Conservation (phyloP, 2,888 invertebrate genomes). For the Synergus laeviventris region DNA sequence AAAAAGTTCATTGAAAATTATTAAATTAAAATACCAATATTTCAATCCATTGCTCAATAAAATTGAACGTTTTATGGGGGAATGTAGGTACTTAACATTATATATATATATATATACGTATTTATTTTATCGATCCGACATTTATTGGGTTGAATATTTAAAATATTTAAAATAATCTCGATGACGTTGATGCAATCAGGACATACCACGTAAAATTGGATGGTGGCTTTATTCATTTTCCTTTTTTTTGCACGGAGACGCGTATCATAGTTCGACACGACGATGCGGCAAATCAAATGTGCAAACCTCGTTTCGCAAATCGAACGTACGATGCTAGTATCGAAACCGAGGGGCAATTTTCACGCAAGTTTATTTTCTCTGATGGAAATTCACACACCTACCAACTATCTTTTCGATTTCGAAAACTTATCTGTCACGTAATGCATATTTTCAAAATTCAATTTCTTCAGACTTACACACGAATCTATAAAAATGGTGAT, state of each 20-base stretch:
- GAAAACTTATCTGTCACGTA: constrained; percentile 36
- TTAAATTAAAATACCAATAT: not conserved
- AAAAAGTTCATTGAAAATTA: not conserved
- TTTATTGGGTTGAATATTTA: not conserved
- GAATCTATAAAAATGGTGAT: not conserved
- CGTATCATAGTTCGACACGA: constrained; percentile 37
- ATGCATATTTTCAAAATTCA: constrained; percentile 34
- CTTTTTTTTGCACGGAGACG: constrained; percentile 1
- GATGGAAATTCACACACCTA: constrained; percentile 37
- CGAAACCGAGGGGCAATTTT: constrained; percentile 38
- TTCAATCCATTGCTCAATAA: not conserved
- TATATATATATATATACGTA: not conserved
- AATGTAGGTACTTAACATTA: not conserved
- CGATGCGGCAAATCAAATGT: constrained; percentile 42
- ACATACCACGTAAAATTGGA: constrained; percentile 14
- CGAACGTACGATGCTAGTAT: constrained; percentile 40
- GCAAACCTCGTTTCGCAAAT: constrained; percentile 45
- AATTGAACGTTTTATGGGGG: not conserved
- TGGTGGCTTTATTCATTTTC: constrained; percentile 32
- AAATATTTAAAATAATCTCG: constrained; percentile 4
- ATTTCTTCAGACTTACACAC: not conserved
- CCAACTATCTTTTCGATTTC: constrained; percentile 21
- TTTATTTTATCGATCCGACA: not conserved
- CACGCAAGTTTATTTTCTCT: constrained; percentile 38
- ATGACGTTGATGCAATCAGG: constrained; percentile 22